Conservation (phyloP, 1,140 invertebrate species). For the Apis florea region DNA sequence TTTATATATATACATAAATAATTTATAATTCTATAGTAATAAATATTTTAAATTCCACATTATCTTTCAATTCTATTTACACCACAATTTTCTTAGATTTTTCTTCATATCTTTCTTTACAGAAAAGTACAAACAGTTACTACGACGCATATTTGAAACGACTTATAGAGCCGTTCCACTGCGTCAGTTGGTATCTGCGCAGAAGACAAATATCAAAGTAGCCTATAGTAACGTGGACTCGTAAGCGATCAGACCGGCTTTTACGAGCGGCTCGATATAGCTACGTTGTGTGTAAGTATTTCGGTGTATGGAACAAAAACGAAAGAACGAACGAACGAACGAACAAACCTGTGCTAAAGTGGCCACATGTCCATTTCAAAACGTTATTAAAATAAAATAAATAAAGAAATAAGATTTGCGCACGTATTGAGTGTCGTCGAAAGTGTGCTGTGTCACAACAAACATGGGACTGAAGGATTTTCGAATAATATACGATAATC, state of each 20-base stretch:
- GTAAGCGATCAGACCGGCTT: slow-evolving; percentile 31
- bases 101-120: background rate
- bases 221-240: slow-evolving; percentile 11
- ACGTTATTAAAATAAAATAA: slow-evolving; percentile 21
- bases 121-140: fast-evolving
- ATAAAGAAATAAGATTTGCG: background rate
- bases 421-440: background rate
- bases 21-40: too few relatives aligned
- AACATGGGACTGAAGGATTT: slow-evolving; percentile 79
- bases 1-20: too few relatives aligned
- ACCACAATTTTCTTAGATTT: background rate
- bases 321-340: background rate
- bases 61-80: background rate
- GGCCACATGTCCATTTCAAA: background rate
- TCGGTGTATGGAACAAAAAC: slow-evolving; percentile 5
- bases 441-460: background rate
- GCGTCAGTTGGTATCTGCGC: slow-evolving; percentile 48
- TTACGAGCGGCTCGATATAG: slow-evolving; percentile 52
- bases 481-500: slow-evolving; percentile 78
- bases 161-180: slow-evolving; percentile 9
- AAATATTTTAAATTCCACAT: background rate
- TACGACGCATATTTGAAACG: background rate
- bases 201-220: slow-evolving; percentile 32
- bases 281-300: background rate
- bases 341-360: background rate